A percentile compares a stretch with the other conserved stretches of the same genome.
Conservation (phyloP, 2,113 vertebrate genomes). For the Cyprinodon tularosa region DNA sequence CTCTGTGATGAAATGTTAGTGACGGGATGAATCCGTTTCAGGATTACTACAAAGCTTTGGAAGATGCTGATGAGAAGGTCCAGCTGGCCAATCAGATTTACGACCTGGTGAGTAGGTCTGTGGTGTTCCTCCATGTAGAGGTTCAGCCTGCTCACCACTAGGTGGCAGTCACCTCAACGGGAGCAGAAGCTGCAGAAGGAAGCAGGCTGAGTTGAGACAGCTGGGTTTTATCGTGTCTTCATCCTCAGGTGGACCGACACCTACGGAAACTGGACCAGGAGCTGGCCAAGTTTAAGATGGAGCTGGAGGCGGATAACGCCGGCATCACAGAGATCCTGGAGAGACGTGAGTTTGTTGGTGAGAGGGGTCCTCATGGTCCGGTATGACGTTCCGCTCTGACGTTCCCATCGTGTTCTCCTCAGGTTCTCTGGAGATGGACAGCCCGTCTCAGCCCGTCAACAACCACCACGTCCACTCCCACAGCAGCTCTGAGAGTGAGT, state of each 20-base stretch:
- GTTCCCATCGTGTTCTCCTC: not conserved
- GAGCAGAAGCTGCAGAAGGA: not conserved
- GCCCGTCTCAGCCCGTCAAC: conserved; percentile 96
- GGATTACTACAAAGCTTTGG: conserved; percentile 99
- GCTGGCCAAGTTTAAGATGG: conserved; percentile 99
- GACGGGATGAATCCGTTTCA: conserved; percentile 53
- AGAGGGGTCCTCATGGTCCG: too few relatives aligned
- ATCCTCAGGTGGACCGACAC: conserved; percentile 93
- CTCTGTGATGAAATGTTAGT: not conserved
- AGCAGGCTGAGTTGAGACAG: not conserved
- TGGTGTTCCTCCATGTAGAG: not conserved
- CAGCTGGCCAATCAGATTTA: conserved; percentile 99
- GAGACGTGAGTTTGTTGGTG: conserved; percentile 83
- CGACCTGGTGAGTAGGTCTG: conserved; percentile 91
- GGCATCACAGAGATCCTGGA: conserved; percentile 98
- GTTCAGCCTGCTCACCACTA: not conserved
- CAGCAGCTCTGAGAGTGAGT: conserved; percentile 91
- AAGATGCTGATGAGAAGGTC: conserved; percentile 98
- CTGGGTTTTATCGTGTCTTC: not conserved
- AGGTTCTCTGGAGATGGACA: conserved; percentile 97
- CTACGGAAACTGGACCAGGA: conserved; percentile 98
- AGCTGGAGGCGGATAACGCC: conserved; percentile 98
- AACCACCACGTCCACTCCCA: conserved; percentile 98
- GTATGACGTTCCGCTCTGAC: not conserved
- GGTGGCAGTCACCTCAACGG: not conserved